A percentile compares a stretch with the other conserved stretches of the same genome.
Evolutionary conservation across 2,113 vertebrate species (phyloP).

Genomic region (Fukomys damarensis): DNA sequence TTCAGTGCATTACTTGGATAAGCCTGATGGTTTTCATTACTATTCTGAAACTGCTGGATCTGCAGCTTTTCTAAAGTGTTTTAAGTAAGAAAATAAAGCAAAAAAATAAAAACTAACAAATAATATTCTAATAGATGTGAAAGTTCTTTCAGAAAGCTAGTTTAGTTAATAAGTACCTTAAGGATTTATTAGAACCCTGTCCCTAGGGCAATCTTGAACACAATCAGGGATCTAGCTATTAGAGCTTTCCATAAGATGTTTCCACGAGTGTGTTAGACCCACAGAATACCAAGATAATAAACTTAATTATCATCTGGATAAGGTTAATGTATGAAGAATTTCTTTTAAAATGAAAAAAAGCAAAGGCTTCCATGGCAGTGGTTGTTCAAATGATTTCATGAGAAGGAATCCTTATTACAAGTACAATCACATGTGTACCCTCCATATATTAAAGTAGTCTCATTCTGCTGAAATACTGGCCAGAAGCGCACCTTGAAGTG

Average conservation of each 20-base stretch:
- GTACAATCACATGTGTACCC: neutral
- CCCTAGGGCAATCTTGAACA: constrained; percentile 16
- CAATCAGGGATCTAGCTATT: neutral
- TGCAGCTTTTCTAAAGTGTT: neutral
- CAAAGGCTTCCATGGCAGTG: neutral
- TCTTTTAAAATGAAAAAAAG: neutral
- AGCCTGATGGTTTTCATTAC: neutral
- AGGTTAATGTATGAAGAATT: neutral
- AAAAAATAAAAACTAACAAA: constrained; percentile 4
- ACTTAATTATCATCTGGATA: constrained; percentile 25
- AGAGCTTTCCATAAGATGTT: constrained; percentile 25
- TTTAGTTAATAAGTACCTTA: constrained; percentile 24
- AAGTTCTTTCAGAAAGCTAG: neutral
- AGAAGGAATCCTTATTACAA: neutral
- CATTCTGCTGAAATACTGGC: neutral
- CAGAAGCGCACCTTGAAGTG: neutral
- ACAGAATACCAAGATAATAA: constrained; percentile 29
- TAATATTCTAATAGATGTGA: neutral
- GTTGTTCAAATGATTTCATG: neutral
- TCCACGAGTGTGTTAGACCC: neutral
- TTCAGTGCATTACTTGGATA: neutral
- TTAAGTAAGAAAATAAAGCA: constrained; percentile 42
- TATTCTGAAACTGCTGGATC: neutral
- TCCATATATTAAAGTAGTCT: neutral
- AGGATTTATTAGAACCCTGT: neutral